A percentile compares a stretch with the other conserved stretches of the same genome.
Conservation (phyloP, 2,888 invertebrate genomes). For the Calameuta pallipes region DNA sequence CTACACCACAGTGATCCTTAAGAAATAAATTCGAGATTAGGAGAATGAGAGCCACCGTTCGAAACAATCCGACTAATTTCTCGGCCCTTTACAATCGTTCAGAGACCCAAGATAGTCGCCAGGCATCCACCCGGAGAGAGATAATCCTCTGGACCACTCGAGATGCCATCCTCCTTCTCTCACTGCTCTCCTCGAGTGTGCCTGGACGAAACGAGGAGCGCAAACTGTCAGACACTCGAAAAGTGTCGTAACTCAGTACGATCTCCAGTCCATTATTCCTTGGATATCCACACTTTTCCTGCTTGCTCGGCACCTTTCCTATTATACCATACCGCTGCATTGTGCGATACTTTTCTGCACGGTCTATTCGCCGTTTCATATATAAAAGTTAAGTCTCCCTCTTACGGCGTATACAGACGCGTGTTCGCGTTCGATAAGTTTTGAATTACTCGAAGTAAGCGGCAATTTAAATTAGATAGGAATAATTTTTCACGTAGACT, state of each 20-base stretch:
- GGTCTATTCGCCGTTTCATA: background rate
- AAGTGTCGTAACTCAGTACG: constrained; percentile 5
- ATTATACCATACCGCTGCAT: background rate
- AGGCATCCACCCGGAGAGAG: constrained; percentile 29
- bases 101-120: constrained; percentile 27
- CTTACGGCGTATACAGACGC: background rate
- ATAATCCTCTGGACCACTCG: constrained; percentile 38
- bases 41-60: constrained; percentile 48
- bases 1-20: background rate
- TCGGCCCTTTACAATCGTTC: constrained; percentile 37
- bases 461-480: background rate
- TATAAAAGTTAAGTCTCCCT: background rate
- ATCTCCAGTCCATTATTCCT: constrained; percentile 4
- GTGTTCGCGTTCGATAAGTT: background rate
- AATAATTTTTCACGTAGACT: background rate
- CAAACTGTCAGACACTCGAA: constrained; percentile 5
- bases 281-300: background rate
- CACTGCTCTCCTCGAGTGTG: constrained; percentile 18
- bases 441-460: background rate
- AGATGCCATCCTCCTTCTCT: constrained; percentile 31
- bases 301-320: background rate
- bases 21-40: constrained; percentile 29
- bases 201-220: constrained; percentile 8
- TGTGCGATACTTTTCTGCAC: background rate
- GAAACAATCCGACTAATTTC: constrained; percentile 56